Evolutionary conservation across 2,797 vertebrate genomes (phyloP).

Genomic region (Mycteria americana): DNA sequence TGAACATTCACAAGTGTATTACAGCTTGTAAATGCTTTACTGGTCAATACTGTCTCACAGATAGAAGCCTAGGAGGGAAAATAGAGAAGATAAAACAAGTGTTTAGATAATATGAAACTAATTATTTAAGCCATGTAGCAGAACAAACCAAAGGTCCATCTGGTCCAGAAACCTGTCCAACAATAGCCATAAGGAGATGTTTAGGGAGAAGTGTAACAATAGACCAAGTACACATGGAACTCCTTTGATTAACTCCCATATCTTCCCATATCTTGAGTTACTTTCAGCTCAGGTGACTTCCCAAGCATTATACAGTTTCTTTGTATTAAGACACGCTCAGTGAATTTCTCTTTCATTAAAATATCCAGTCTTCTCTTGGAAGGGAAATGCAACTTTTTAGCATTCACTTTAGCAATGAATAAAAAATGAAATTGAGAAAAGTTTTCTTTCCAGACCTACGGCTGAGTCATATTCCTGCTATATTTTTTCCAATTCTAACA

Average conservation of each 20-base stretch:
- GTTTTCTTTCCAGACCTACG: background rate
- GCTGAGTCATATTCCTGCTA: background rate
- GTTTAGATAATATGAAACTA: background rate
- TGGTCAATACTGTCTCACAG: constrained; percentile 79
- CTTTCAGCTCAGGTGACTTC: background rate
- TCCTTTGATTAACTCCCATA: background rate
- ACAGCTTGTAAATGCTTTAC: constrained; percentile 76
- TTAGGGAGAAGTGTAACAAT: background rate
- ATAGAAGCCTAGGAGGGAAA: constrained; percentile 30
- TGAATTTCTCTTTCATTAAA: background rate
- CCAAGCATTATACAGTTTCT: background rate
- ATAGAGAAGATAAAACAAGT: background rate
- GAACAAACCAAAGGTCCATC: background rate
- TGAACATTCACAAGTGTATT: constrained; percentile 70
- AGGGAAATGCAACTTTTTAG: background rate
- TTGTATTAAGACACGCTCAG: background rate
- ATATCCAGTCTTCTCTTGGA: background rate
- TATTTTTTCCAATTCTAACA: background rate
- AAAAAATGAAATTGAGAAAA: background rate
- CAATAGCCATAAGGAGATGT: background rate
- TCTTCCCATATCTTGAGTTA: background rate
- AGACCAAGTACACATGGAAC: background rate
- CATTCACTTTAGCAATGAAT: background rate
- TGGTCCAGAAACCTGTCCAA: background rate
- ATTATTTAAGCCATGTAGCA: background rate